These are phyloP conservation scores for Steromphala cineraria DNA, from an alignment of 2,888 invertebrate genomes.

Conservation along the genomic window DNA sequence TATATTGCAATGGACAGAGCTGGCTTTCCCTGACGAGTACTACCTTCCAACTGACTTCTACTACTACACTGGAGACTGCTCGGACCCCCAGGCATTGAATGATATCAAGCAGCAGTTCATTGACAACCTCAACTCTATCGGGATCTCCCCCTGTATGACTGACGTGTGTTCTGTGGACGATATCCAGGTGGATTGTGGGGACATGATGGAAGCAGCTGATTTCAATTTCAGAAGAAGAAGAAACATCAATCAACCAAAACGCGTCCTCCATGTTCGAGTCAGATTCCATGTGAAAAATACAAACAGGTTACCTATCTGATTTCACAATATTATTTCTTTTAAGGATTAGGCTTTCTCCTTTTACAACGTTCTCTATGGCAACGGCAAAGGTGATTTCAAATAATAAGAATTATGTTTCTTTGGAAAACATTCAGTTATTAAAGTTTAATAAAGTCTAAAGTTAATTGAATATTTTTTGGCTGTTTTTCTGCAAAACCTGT, in stretches of 20 bases:
- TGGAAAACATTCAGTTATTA: too few relatives aligned
- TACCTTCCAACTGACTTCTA: neutral
- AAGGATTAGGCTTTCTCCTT: too few relatives aligned
- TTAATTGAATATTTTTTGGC: too few relatives aligned
- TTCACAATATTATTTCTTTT: too few relatives aligned
- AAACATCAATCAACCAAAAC: neutral
- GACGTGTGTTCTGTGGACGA: neutral
- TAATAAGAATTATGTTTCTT: too few relatives aligned
- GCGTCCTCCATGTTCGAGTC: neutral
- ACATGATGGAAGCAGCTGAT: neutral
- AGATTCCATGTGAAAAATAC: neutral
- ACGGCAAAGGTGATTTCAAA: too few relatives aligned
- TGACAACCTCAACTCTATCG: neutral
- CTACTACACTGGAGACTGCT: neutral
- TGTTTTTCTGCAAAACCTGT: too few relatives aligned
- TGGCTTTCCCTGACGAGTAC: neutral
- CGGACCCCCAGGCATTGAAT: neutral
- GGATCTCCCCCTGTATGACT: neutral
- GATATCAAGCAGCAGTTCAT: neutral
- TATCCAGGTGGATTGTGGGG: neutral
- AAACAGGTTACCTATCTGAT: neutral
- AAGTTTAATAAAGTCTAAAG: too few relatives aligned
- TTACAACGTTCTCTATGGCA: too few relatives aligned
- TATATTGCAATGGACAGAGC: neutral
- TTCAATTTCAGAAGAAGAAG: neutral